phyloP scores from a whole-genome alignment of 1,140 invertebrate genomes.

The Lepidurus packardi region DNA sequence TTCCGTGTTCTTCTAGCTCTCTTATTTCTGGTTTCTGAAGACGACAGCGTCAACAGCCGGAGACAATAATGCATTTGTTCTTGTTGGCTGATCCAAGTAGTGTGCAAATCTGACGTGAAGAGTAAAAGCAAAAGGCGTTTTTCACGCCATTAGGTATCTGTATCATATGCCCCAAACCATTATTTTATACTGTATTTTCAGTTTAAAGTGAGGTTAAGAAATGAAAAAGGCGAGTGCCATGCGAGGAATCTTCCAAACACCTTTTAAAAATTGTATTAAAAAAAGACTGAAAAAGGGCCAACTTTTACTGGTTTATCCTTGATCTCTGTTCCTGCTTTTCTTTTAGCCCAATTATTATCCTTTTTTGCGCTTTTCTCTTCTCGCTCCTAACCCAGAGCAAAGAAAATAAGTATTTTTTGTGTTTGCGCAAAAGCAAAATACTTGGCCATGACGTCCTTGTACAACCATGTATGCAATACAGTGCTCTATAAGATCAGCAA shows the following conservation, averaged over 20 bases:
- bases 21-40: background rate
- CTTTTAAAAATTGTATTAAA: background rate
- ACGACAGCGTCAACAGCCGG: background rate
- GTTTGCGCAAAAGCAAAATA: background rate
- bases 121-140: background rate
- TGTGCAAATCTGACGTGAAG: background rate
- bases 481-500: background rate
- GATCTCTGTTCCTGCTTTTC: slow-evolving; percentile 12
- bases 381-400: background rate
- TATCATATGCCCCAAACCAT: too few species aligned
- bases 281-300: background rate
- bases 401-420: background rate
- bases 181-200: background rate
- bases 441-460: slow-evolving; percentile 16
- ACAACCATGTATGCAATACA: slow-evolving; percentile 14
- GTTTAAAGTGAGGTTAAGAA: background rate
- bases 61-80: background rate
- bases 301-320: background rate
- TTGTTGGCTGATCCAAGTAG: slow-evolving; percentile 12
- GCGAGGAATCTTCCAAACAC: background rate
- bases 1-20: background rate
- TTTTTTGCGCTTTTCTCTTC: background rate
- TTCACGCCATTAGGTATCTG: too few species aligned
- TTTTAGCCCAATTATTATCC: background rate
- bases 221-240: background rate